Base-by-base conservation (phyloP, 2,797 vertebrate genomes). In the Emydoidea blandingii region DNA sequence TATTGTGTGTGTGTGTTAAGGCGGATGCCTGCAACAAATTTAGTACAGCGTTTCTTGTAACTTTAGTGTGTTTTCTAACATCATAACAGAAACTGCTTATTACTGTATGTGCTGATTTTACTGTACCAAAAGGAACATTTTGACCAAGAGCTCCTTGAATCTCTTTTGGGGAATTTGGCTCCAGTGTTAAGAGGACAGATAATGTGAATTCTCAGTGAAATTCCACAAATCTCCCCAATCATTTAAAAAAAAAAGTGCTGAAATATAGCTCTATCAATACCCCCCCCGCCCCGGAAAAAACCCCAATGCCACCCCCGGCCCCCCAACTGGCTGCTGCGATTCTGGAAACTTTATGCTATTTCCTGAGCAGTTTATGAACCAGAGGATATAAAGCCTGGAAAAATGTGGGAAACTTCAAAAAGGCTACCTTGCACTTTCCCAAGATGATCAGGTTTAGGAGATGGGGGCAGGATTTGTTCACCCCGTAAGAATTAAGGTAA, bases 81-180 rank as follows among this genome's bases (percentile, higher is more conserved):
- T 95, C 95, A 95, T 86, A 96, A 80, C 86, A 97, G 93, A 97
- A 97, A 79, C 88, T 87, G 76, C 47, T 90, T 82, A 6, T 95
- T 79, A 88, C 80, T 86, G 54, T 53, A 80, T 4, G 29, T 91
- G 81, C 83, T 92, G 87, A 93, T 90, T 81, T 89, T 94, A 96
- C n/a, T 88, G 68, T 74, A 23, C 79, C 2, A 25, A 79, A 92
- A 80, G 86, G 90, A 88, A 89, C 92, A 72, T 93, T 90, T 76
- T 90, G 78, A 95, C 89, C 47, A 50, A 72, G 50, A 91, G 82
- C 88, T 31, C 85, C 47, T 2, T 16, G 44, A 87, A 47, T 3
- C 2, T 11, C 54, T 85, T 52, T 44, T 4, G 96, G 97, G 97
- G 97, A 98, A 97, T 97, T 96, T 34, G 3, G 80, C 85, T 85